A percentile compares a stretch with the other conserved stretches of the same genome.
These are phyloP conservation scores for Potamarius usumacintae DNA, from an alignment of 2,113 vertebrate species.

Conservation along the genomic window DNA sequence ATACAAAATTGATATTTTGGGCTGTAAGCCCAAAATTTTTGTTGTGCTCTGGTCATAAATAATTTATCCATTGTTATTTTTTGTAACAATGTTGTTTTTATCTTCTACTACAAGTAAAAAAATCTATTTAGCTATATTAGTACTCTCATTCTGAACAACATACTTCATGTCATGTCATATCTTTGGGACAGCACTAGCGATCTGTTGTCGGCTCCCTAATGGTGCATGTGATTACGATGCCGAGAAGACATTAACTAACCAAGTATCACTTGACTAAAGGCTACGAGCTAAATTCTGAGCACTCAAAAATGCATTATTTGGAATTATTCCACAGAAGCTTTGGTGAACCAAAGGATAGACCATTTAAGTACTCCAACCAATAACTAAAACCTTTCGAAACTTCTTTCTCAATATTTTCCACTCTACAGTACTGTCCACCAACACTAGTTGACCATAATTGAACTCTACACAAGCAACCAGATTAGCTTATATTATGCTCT, in stretches of 20 bases:
- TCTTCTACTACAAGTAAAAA: not conserved
- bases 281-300: not conserved
- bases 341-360: not conserved
- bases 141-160: not conserved
- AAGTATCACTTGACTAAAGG: not conserved
- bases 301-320: not conserved
- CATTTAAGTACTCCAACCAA: not conserved
- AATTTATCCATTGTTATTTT: not conserved
- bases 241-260: not conserved
- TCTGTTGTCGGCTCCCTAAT: not conserved
- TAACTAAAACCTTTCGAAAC: not conserved
- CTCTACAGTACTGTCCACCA: not conserved
- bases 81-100: not conserved
- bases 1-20: not conserved
- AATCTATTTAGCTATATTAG: not conserved
- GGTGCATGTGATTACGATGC: not conserved
- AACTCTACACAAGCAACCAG: not conserved
- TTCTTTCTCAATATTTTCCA: not conserved
- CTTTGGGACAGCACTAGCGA: not conserved
- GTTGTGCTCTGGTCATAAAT: not conserved
- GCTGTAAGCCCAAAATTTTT: not conserved
- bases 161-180: not conserved
- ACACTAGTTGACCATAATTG: not conserved
- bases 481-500: not conserved
- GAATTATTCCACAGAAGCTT: not conserved